These are phyloP conservation scores for Ecdyonurus torrentis DNA, from an alignment of 2,888 invertebrate genomes.

Conservation along the genomic window DNA sequence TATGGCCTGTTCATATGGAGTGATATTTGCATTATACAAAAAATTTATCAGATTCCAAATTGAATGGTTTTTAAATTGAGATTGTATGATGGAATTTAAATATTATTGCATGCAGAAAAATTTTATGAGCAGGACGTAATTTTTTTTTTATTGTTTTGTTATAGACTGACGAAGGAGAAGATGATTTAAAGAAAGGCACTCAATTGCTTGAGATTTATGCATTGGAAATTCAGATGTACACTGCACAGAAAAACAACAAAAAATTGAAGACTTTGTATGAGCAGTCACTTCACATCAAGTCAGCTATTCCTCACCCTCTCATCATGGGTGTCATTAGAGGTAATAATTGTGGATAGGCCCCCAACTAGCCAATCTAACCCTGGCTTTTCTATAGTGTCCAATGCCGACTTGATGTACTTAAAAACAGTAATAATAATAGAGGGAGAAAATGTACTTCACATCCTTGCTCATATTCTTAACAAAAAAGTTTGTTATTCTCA, in stretches of 20 bases:
- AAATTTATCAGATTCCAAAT: slow-evolving; percentile 11
- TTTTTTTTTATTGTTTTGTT: slow-evolving; percentile 14
- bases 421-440: too few relatives aligned
- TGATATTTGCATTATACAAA: too few relatives aligned
- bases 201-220: slow-evolving; percentile 97
- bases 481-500: too few relatives aligned
- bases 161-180: slow-evolving; percentile 94
- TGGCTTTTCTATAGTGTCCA: too few relatives aligned
- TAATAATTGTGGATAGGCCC: too few relatives aligned
- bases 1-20: too few relatives aligned
- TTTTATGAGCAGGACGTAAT: neutral
- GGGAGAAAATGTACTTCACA: too few relatives aligned
- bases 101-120: neutral
- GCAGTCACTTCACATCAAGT: slow-evolving; percentile 95
- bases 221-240: slow-evolving; percentile 99
- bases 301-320: slow-evolving; percentile 98
- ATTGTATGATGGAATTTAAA: neutral
- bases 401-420: too few relatives aligned
- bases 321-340: slow-evolving; percentile 99
- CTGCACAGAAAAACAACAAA: slow-evolving; percentile 98
- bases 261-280: slow-evolving; percentile 92
- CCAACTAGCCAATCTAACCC: too few relatives aligned
- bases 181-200: slow-evolving; percentile 94
- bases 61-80: neutral
- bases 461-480: too few relatives aligned